Percentiles rank a stretch among this genome's conserved stretches.
These are phyloP conservation scores for Laterallus jamaicensis DNA, from an alignment of 2,113 vertebrate species.

Conservation along the genomic window DNA sequence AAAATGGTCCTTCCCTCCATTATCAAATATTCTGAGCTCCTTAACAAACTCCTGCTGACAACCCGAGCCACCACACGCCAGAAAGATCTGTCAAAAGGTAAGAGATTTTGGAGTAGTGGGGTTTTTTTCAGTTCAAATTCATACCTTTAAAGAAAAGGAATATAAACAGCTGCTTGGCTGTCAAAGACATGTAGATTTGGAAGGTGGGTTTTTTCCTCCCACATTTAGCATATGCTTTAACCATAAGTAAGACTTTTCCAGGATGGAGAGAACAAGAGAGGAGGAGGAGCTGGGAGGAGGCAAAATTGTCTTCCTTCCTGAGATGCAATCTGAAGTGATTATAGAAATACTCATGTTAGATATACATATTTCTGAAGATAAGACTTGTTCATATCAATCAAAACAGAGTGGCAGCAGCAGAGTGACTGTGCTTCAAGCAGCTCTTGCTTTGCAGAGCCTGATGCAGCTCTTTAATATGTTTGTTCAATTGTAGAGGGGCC, in stretches of 20 bases:
- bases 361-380: constrained; percentile 53
- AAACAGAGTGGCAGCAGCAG: constrained; percentile 12
- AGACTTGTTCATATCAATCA: constrained; percentile 44
- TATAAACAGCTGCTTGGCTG: constrained; percentile 27
- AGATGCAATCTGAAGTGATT: constrained; percentile 25
- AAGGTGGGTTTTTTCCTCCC: neutral
- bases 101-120: neutral
- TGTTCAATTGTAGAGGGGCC: neutral
- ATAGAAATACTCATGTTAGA: constrained; percentile 35
- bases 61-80: neutral
- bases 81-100: neutral
- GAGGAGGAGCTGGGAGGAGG: neutral
- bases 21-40: neutral
- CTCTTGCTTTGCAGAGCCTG: neutral
- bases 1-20: neutral
- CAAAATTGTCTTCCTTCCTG: neutral
- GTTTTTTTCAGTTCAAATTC: constrained; percentile 6
- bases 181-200: constrained; percentile 23
- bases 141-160: neutral
- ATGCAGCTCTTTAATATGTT: neutral
- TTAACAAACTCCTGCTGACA: neutral
- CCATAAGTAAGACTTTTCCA: neutral
- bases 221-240: neutral
- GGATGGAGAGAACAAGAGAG: neutral
- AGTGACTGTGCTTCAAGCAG: constrained; percentile 12